These are phyloP conservation scores for Drosophila nikananu DNA, from an alignment of 1,140 invertebrate genomes.

Conservation along the genomic window DNA sequence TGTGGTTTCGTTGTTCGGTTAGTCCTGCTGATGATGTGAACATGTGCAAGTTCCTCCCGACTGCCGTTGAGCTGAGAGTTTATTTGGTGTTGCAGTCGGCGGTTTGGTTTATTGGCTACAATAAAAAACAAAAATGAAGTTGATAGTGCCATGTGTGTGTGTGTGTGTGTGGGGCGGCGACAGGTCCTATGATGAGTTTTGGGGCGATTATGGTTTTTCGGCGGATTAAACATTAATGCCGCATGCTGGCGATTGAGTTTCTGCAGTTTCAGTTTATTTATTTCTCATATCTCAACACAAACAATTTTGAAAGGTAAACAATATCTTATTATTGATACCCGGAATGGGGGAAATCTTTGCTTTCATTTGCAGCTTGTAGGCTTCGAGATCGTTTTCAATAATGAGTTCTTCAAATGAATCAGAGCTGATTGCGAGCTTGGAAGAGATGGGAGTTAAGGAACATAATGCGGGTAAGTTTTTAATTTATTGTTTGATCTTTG, in stretches of 20 bases:
- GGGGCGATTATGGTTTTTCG: slow-evolving; percentile 56
- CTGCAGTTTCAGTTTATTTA: slow-evolving; percentile 23
- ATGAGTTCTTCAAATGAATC: neutral
- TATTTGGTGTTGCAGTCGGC: slow-evolving; percentile 46
- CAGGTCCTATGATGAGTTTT: slow-evolving; percentile 35
- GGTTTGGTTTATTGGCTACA: slow-evolving; percentile 60
- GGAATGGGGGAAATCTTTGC: neutral
- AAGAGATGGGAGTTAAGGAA: neutral
- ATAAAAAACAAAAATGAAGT: slow-evolving; percentile 69
- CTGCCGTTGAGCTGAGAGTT: slow-evolving; percentile 27
- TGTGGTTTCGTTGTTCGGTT: slow-evolving; percentile 65
- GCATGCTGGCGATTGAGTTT: slow-evolving; percentile 5
- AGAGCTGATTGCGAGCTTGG: neutral
- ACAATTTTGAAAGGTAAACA: slow-evolving; percentile 15
- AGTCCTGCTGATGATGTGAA: slow-evolving; percentile 29
- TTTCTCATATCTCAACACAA: slow-evolving; percentile 7
- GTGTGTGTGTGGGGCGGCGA: neutral
- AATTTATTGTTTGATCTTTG: neutral
- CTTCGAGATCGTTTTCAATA: neutral
- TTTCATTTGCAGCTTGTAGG: slow-evolving; percentile 1
- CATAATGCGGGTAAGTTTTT: neutral
- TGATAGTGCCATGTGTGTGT: slow-evolving; percentile 27
- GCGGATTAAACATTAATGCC: slow-evolving; percentile 20
- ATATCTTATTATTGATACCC: neutral
- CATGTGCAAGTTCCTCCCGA: slow-evolving; percentile 8